Base-by-base conservation (phyloP, 2,113 vertebrate species). In the Microcebus jonahi region DNA sequence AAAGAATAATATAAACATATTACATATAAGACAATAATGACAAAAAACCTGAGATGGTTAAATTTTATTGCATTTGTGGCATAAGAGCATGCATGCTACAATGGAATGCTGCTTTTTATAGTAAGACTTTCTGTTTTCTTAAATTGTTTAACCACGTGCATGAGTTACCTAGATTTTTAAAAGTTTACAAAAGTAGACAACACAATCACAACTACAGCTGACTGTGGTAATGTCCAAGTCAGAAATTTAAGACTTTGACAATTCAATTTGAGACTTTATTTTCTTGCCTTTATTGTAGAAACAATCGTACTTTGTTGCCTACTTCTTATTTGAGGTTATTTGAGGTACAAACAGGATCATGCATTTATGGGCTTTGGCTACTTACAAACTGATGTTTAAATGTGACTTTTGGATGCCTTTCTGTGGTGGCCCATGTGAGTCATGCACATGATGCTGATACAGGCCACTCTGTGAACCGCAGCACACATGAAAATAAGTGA, bases 401-500 rank as follows among this genome's bases (percentile, higher is more conserved):
- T 7, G 20, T 29, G 27, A 53, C 1, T 61, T 14, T 53, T 4
- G 34, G 53, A 36, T 12, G 29, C 1, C 14, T 29, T 63, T 45
- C 73, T 23, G 12, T 5, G 7, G 25, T 39, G 39, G 63, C 21
- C 36, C 36, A 23, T 2, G 31, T 48, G 23, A 65, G 7, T 9
- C 4, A 2, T 21, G n/a, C 55, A 55, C 5, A 8, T 4, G 9
- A 73, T 34, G 48, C 63, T 31, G 15, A 15, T 8, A 12, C 2
- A 42, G 50, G 65, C 15, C 5, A 3, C 13, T 15, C 27, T n/a
- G 27, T 73, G 25, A 63, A 50, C 31, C 3, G 14, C 3, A 9
- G 17, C 36, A 9, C 2, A 4, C 2, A 21, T 1, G 39, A 55
- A n/a, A n/a, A n/a, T n/a, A n/a, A n/a, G n/a, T n/a, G n/a, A n/a